Percentiles rank a stretch among this genome's conserved stretches.
phyloP scores from a whole-genome alignment of 1,140 invertebrate species.

The Cryptotermes secundus region DNA sequence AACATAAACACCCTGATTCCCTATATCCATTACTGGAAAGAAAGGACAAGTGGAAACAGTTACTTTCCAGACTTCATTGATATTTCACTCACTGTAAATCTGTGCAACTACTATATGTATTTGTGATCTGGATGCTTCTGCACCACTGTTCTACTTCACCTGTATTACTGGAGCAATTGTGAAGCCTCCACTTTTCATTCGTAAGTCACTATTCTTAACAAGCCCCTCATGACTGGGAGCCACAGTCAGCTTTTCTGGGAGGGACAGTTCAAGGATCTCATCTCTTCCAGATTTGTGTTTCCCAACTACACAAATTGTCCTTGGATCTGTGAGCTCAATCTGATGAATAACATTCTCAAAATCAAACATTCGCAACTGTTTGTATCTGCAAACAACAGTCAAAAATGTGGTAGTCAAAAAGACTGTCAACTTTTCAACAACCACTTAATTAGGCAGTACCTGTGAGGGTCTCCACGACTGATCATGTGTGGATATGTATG shows the following conservation, averaged over 20 bases:
- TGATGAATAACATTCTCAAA: conserved; percentile 15
- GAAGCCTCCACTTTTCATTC: conserved; percentile 24
- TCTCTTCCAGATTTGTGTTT: conserved; percentile 3
- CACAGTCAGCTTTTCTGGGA: conserved; percentile 26
- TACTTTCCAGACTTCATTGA: no score
- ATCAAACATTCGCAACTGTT: conserved; percentile 24
- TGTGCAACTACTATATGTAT: no score
- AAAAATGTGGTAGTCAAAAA: no score
- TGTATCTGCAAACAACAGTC: conserved; percentile 15
- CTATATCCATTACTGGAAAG: no score
- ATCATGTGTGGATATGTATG: no score
- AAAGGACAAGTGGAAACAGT: no score
- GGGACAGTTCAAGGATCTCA: conserved; percentile 17
- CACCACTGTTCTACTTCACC: not conserved
- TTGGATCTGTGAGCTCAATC: not conserved
- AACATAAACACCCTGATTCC: no score
- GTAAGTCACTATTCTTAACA: conserved; percentile 24
- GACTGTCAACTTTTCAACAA: no score
- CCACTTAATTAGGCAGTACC: no score
- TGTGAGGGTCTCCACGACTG: no score
- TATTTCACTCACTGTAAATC: no score
- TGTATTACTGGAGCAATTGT: not conserved
- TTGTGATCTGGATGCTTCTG: no score
- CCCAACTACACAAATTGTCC: not conserved
- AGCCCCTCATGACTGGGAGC: conserved; percentile 4